Evolutionary conservation across 2,888 invertebrate species (phyloP), one percentile per base, ranked within the genome.

Genomic region (Acanthosepion lycidas): DNA sequence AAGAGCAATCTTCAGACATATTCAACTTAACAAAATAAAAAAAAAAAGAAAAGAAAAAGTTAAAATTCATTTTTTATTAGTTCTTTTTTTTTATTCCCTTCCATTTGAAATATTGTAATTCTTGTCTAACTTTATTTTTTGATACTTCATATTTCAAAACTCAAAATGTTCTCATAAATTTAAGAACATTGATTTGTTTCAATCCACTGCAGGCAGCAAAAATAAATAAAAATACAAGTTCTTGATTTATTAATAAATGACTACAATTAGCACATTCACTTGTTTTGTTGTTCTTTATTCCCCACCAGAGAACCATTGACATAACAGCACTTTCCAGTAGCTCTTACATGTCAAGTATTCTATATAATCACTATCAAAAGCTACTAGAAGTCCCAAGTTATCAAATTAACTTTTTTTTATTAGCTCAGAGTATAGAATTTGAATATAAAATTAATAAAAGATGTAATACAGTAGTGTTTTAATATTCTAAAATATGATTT

Each of bases 221-320:
- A 78, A 78, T 5, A 78, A 78, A 78, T 15, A 64, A 51, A 78
- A 28, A 78, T 28, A 28, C 33, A 33, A 9, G n/a, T 78, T 78
- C 78, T 78, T 78, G 78, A 78, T 78, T 78, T 78, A 78, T 78
- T 78, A 78, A 78, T 78, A 33, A 78, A 78, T n/a, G n/a, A n/a
- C 78, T 78, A 78, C 78, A 78, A 78, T 78, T 78, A 78, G 33
- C 78, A 78, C 78, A 78, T 78, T 78, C 78, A 33, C 78, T 78
- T 78, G n/a, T n/a, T 78, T 78, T 18, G 15, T 55, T 55, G 15
- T 55, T 55, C 42, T 59, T 15, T 12, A 78, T 78, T 78, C n/a
- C n/a, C 33, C 78, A 78, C n/a, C 78, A n/a, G 18, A 78, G 78
- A n/a, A 78, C n/a, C n/a, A 78, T 33, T 33, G 78, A 78, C 6